Conservation (phyloP, 1,140 invertebrate species). For the Proales similis region DNA sequence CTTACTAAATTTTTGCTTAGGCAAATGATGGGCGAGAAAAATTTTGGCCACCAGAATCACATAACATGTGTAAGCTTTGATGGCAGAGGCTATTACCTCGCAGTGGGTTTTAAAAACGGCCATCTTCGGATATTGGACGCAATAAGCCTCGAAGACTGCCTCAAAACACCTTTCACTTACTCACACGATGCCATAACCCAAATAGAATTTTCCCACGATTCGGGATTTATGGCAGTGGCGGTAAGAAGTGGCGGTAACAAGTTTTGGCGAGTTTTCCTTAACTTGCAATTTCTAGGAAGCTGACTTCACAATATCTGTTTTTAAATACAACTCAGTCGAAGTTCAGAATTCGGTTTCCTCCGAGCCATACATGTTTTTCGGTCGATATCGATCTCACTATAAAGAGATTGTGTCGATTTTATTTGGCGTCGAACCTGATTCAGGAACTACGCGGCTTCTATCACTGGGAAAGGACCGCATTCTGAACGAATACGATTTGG, state of each 20-base stretch:
- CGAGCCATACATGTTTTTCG: slow-evolving; percentile 43
- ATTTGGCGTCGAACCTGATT: slow-evolving; percentile 44
- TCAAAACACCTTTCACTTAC: slow-evolving; percentile 46
- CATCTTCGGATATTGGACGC: slow-evolving; percentile 47
- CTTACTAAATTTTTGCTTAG: slow-evolving; percentile 1
- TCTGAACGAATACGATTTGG: slow-evolving; percentile 65
- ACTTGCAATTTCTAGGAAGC: slow-evolving; percentile 45
- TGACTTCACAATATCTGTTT: slow-evolving; percentile 47
- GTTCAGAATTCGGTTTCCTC: slow-evolving; percentile 33
- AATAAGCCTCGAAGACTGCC: slow-evolving; percentile 47
- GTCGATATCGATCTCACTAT: slow-evolving; percentile 51
- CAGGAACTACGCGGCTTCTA: slow-evolving; percentile 40
- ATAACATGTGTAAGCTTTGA: slow-evolving; percentile 42
- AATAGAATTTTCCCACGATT: slow-evolving; percentile 50
- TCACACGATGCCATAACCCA: slow-evolving; percentile 50
- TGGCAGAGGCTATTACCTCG: slow-evolving; percentile 47
- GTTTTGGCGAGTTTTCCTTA: neutral
- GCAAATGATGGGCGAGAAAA: slow-evolving; percentile 4
- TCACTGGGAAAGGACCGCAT: slow-evolving; percentile 59
- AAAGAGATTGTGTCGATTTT: slow-evolving; percentile 50
- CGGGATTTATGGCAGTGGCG: slow-evolving; percentile 49
- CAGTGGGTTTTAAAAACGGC: slow-evolving; percentile 52
- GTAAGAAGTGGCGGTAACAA: slow-evolving; percentile 41
- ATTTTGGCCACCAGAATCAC: slow-evolving; percentile 24
- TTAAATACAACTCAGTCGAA: slow-evolving; percentile 40